phyloP scores from a whole-genome alignment of 2,888 invertebrate genomes.

The Timandra comae region DNA sequence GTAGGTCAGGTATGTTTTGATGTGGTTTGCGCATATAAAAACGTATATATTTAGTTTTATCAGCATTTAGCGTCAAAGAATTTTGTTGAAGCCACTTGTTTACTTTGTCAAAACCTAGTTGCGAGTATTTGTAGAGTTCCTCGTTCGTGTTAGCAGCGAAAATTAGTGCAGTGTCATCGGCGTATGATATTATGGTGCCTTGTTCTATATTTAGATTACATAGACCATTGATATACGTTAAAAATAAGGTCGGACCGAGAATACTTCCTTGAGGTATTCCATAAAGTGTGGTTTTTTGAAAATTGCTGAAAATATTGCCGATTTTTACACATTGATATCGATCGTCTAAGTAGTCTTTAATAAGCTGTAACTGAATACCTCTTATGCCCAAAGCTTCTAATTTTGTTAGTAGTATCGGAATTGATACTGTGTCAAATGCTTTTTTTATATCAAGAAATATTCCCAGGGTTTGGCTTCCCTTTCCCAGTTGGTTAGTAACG shows the following conservation, averaged over 20 bases:
- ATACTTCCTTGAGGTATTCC: conserved; percentile 7
- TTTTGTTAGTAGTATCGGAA: background rate
- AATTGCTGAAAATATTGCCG: conserved; percentile 1
- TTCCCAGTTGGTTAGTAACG: background rate
- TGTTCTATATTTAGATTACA: background rate
- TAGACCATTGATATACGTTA: background rate
- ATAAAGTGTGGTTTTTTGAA: background rate
- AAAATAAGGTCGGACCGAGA: conserved; percentile 4
- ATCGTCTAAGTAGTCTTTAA: too few species aligned
- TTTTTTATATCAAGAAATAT: conserved; percentile 1
- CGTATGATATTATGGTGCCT: conserved; percentile 2
- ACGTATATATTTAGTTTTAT: background rate
- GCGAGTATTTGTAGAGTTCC: background rate
- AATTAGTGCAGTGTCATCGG: conserved; percentile 7
- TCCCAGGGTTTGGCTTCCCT: background rate
- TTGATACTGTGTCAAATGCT: conserved; percentile 2
- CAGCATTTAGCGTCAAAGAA: conserved; percentile 2
- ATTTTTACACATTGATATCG: background rate
- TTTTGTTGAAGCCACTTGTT: conserved; percentile 3
- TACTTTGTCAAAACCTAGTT: background rate
- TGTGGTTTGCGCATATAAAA: background rate
- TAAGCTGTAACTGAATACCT: background rate
- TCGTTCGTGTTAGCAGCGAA: too few species aligned
- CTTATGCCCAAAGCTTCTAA: conserved; percentile 1
- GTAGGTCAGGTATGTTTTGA: background rate